These are phyloP conservation scores for Phyllotis vaccarum DNA, from an alignment of 2,797 vertebrate species.

Conservation along the genomic window DNA sequence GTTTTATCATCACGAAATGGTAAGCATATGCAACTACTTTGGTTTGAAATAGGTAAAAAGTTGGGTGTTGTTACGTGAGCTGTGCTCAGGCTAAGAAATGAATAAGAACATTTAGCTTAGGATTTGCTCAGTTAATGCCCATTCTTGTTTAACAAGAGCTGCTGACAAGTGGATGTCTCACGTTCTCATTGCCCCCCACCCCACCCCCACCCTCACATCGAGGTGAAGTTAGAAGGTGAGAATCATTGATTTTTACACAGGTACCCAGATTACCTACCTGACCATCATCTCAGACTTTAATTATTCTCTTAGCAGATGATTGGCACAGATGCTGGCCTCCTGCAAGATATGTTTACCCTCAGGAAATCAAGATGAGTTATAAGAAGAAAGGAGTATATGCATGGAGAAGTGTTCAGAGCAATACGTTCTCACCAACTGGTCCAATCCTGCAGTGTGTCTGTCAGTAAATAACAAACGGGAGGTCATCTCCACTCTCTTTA, in stretches of 20 bases:
- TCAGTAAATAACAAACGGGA: constrained; percentile 31
- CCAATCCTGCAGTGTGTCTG: constrained; percentile 2
- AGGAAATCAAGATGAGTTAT: constrained; percentile 7
- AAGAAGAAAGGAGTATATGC: neutral
- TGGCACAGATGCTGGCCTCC: neutral
- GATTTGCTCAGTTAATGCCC: neutral
- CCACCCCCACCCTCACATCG: neutral
- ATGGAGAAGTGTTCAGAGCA: neutral
- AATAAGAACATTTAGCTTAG: constrained; percentile 33
- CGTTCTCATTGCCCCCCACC: neutral
- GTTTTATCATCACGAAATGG: neutral
- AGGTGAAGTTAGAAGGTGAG: neutral
- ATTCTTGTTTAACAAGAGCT: neutral
- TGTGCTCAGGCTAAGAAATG: constrained; percentile 9
- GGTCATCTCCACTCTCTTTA: constrained; percentile 6
- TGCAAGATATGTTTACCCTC: neutral
- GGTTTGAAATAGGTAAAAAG: constrained; percentile 62
- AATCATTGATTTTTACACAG: neutral
- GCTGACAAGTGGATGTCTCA: neutral
- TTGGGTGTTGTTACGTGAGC: constrained; percentile 14
- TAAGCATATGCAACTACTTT: constrained; percentile 38
- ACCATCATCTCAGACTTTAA: neutral
- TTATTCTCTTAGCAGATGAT: neutral
- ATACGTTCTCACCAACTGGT: neutral
- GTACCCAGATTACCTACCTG: neutral